Evolutionary conservation across 2,888 invertebrate genomes (phyloP).

Genomic region (Caenorhabditis parvicauda): DNA sequence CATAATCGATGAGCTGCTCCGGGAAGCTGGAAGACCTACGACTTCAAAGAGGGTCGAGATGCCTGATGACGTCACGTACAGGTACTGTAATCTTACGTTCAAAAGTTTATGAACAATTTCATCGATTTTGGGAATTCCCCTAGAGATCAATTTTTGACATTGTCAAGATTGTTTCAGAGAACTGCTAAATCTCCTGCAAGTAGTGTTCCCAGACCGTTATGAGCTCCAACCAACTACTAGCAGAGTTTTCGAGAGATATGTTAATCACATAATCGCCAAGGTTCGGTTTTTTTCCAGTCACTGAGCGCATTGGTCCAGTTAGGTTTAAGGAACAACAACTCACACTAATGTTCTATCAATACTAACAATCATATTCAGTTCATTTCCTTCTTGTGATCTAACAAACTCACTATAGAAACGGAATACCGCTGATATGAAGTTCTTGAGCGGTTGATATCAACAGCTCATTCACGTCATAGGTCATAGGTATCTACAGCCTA

Average conservation of each 20-base stretch:
- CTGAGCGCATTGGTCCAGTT: too few species aligned
- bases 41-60: conserved; percentile 30
- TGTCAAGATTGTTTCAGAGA: conserved; percentile 13
- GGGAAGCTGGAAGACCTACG: conserved; percentile 29
- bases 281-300: conserved; percentile 8
- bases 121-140: not conserved
- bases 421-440: too few species aligned
- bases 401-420: too few species aligned
- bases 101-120: not conserved
- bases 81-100: not conserved
- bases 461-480: too few species aligned
- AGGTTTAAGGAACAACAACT: too few species aligned
- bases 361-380: too few species aligned
- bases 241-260: conserved; percentile 30
- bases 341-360: too few species aligned
- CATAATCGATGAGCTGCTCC: conserved; percentile 32
- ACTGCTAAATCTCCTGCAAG: conserved; percentile 27
- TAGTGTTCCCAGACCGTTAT: conserved; percentile 26
- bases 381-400: too few species aligned
- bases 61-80: conserved; percentile 35
- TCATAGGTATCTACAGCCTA: too few species aligned
- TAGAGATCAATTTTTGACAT: not conserved
- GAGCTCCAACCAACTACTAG: conserved; percentile 28
- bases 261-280: conserved; percentile 34
- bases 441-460: too few species aligned